These are phyloP conservation scores for Enteromius paludinosus DNA, from an alignment of 2,797 vertebrate genomes.

Conservation along the genomic window DNA sequence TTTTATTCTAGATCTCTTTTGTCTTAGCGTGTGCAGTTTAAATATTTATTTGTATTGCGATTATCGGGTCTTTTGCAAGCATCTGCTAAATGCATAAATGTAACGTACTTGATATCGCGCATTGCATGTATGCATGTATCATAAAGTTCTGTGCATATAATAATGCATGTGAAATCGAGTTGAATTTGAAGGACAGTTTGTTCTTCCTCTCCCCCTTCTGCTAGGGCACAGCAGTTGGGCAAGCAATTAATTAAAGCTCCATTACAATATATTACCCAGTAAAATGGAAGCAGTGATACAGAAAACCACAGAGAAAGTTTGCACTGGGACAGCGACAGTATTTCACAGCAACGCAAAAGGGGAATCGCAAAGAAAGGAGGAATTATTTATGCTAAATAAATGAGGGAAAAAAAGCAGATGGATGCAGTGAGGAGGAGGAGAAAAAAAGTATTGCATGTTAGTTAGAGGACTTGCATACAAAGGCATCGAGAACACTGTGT, in stretches of 20 bases:
- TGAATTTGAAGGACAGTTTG: conserved; percentile 43
- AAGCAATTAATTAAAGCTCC: conserved; percentile 65
- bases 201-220: conserved; percentile 45
- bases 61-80: background rate
- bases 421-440: background rate
- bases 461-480: background rate
- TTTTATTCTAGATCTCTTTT: background rate
- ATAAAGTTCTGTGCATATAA: background rate
- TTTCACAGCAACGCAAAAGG: conserved; percentile 57
- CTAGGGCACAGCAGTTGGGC: conserved; percentile 53
- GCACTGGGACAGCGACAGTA: conserved; percentile 54
- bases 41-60: background rate
- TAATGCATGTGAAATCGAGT: background rate
- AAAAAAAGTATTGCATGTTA: conserved; percentile 15
- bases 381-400: conserved; percentile 28
- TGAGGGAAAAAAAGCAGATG: background rate
- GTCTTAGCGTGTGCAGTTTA: background rate
- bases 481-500: background rate
- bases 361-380: conserved; percentile 28
- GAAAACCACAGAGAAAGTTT: conserved; percentile 56
- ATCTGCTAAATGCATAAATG: background rate
- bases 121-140: background rate
- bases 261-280: conserved; percentile 63
- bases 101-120: background rate
- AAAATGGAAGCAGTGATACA: conserved; percentile 54